Conservation (phyloP, 2,113 vertebrate species). For the Entomyzon cyanotis region DNA sequence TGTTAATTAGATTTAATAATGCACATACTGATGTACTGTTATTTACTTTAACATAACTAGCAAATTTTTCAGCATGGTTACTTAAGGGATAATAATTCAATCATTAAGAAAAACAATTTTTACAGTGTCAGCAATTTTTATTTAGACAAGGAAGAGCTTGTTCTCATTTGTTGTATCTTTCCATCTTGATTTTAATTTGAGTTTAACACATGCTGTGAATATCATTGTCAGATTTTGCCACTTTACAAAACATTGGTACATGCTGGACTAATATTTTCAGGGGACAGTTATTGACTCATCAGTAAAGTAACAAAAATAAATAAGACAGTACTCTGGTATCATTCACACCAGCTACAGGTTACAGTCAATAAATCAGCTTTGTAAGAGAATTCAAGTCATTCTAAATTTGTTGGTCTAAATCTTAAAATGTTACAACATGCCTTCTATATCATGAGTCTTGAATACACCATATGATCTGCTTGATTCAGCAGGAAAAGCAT, state of each 20-base stretch:
- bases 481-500: constrained; percentile 14
- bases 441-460: neutral
- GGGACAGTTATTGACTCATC: neutral
- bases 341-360: neutral
- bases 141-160: neutral
- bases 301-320: constrained; percentile 31
- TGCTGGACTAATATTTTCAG: neutral
- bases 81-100: neutral
- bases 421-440: neutral
- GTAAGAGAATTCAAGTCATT: neutral
- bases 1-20: neutral
- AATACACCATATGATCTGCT: neutral
- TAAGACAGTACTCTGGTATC: neutral
- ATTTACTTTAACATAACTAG: constrained; percentile 10
- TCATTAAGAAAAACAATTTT: constrained; percentile 7
- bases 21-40: neutral
- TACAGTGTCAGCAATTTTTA: neutral
- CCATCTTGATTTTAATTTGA: constrained; percentile 20
- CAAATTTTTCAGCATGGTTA: neutral
- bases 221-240: neutral
- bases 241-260: neutral
- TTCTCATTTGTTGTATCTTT: neutral
- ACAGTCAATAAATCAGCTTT: neutral
- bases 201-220: neutral
- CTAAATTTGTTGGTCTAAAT: constrained; percentile 32